Evolutionary conservation across 2,888 invertebrate species (phyloP), one percentile per base, ranked within the genome.

Genomic region (Epinotia nisella): DNA sequence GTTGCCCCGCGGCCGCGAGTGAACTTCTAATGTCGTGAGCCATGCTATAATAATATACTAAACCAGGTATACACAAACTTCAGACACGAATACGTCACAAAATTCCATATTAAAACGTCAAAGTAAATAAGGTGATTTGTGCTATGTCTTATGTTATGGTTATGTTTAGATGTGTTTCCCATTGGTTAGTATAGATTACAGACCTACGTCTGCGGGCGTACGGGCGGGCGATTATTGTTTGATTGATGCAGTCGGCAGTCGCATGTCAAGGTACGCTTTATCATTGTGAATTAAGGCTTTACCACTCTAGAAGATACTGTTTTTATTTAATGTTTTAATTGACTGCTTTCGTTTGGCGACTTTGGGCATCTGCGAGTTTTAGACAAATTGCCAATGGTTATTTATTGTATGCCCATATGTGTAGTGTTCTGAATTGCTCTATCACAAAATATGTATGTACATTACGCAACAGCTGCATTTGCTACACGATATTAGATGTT

Each of bases 11-110:
- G 90, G 85, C 92, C 92, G 91, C 91, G 85, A 88, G 88, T 93
- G 92, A 93, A 93, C 93, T 93, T 90, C 92, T 86, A 92, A 93
- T 91, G 88, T 88, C 87, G 88, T 88, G 89, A 87, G 87, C 87
- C 87, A 88, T 87, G 78, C 80, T 83, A 82, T 83, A 82, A 82
- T 81, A 73, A 73, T 73, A 69, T 69, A 73, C 73, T 45, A 51
- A 29, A 58, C 58, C 64, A 59, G 73, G 73, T 68, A 73, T 73
- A 73, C 65, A 71, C 62, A 69, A 73, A 69, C 68, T 60, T 72
- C n/a, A 49, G 56, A 64, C 58, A 58, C 69, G 45, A 68, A 62
- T 68, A 68, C 68, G 68, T 73, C 72, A 72, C 67, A 64, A 64
- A 59, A 69, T 69, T 73, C 53, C 69, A 29, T 24, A 64, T 51